Conservation (phyloP, 2,113 vertebrate species). For the Calyptomena viridis region DNA sequence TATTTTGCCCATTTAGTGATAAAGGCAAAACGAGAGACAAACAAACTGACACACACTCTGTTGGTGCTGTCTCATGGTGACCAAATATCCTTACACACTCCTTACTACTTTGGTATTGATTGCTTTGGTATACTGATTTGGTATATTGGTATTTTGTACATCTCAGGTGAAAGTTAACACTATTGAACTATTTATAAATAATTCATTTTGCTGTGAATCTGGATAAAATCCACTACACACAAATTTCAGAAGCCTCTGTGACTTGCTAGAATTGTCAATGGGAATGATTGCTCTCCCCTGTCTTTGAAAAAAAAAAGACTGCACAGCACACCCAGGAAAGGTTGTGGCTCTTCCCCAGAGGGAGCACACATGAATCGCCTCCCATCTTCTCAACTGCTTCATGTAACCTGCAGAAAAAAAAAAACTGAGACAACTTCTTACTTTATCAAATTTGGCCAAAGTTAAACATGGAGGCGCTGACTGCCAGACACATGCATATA, state of each 20-base stretch:
- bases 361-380: background rate
- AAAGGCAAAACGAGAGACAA: background rate
- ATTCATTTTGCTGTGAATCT: background rate
- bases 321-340: background rate
- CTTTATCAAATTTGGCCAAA: background rate
- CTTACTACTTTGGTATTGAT: background rate
- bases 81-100: background rate
- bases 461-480: background rate
- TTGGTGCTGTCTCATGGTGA: background rate
- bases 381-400: background rate
- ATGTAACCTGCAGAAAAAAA: background rate
- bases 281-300: background rate
- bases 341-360: background rate
- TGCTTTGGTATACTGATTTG: background rate
- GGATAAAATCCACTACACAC: background rate
- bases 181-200: fast-evolving
- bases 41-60: background rate
- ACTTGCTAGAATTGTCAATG: background rate
- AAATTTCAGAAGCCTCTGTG: background rate
- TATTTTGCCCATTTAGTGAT: background rate
- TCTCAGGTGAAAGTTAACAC: background rate
- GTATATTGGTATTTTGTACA: background rate
- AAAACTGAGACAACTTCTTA: background rate
- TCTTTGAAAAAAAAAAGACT: background rate
- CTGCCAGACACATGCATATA: background rate